These are phyloP conservation scores for Dasyurus viverrinus DNA, from an alignment of 2,113 vertebrate species.

Conservation along the genomic window DNA sequence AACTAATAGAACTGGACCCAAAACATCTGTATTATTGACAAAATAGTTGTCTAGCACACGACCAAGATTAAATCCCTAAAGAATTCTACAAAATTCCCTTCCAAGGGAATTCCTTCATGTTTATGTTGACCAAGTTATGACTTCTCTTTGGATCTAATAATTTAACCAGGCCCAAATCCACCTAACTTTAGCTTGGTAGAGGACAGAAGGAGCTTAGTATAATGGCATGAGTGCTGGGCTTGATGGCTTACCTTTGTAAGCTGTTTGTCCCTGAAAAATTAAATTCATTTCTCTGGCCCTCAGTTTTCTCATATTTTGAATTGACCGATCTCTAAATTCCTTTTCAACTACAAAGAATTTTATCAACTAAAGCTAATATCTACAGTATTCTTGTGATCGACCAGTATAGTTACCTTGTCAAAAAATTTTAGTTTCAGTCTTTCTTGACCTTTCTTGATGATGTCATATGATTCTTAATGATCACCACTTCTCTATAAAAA, in stretches of 20 bases:
- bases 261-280: neutral
- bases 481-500: neutral
- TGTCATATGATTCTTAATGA: neutral
- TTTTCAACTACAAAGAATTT: neutral
- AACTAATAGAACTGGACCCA: neutral
- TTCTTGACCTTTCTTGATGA: neutral
- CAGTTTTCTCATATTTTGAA: neutral
- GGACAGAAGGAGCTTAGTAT: neutral
- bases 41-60: neutral
- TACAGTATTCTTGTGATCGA: neutral
- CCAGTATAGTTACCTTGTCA: neutral
- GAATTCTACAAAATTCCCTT: neutral
- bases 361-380: neutral
- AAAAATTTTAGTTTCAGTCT: neutral
- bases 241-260: neutral
- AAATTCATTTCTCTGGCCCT: neutral
- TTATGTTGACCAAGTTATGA: neutral
- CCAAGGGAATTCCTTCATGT: neutral
- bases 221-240: neutral
- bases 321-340: neutral
- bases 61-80: neutral
- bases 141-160: neutral
- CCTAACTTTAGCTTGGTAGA: neutral
- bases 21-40: neutral
- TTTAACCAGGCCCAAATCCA: neutral